These are phyloP conservation scores for Rhombomys opimus DNA, from an alignment of 2,113 vertebrate genomes.

Conservation along the genomic window DNA sequence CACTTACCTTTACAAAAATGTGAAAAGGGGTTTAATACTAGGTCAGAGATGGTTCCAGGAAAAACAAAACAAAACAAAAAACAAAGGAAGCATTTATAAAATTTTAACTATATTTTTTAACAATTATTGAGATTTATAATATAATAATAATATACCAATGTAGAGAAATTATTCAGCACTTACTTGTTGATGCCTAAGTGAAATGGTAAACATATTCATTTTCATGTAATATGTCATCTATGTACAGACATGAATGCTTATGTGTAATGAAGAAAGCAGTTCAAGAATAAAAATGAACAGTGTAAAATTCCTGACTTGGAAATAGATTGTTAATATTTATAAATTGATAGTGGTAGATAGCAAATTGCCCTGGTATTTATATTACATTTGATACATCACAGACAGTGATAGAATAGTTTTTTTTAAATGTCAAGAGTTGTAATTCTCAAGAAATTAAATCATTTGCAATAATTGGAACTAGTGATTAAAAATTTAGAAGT, in stretches of 20 bases:
- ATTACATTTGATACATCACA: conserved; percentile 22
- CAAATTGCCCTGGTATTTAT: conserved; percentile 47
- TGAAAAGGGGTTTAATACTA: neutral
- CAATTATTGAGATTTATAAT: conserved; percentile 5
- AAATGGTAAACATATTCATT: neutral
- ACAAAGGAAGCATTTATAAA: conserved; percentile 11
- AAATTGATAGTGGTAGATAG: conserved; percentile 18
- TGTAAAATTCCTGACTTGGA: neutral
- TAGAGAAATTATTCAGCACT: neutral
- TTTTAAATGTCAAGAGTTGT: conserved; percentile 45
- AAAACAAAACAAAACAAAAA: neutral
- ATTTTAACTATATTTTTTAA: conserved; percentile 12
- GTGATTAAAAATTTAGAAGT: conserved; percentile 17
- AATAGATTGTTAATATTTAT: conserved; percentile 36
- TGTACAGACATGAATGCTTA: neutral
- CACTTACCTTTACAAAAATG: neutral
- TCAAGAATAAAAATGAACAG: conserved; percentile 41
- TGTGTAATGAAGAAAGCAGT: neutral
- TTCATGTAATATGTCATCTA: neutral
- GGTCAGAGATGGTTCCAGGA: neutral
- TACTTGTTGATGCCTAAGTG: neutral
- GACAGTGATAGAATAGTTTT: conserved; percentile 11
- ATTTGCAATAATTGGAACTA: conserved; percentile 16
- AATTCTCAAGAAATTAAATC: conserved; percentile 40
- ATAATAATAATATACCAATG: neutral